Conservation (phyloP, 2,797 vertebrate species). For the Podarcis lilfordi region DNA sequence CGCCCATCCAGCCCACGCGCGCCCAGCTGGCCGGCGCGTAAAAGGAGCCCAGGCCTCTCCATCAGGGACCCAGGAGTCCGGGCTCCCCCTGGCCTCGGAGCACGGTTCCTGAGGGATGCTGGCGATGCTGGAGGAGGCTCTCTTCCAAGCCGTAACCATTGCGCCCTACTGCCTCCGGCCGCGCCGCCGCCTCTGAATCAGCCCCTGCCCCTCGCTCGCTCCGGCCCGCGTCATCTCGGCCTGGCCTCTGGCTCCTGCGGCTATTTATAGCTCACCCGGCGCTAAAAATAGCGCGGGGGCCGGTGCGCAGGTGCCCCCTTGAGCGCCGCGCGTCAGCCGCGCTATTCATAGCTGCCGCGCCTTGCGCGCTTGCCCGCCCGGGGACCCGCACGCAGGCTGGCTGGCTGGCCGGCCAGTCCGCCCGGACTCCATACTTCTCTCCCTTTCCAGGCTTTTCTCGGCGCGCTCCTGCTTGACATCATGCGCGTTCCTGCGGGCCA, state of each 20-base stretch:
- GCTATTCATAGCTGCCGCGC: slow-evolving; percentile 31
- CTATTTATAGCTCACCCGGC: not conserved
- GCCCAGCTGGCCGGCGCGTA: too few relatives aligned
- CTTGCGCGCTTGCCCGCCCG: not conserved
- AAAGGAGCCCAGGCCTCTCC: too few relatives aligned
- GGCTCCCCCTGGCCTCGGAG: too few relatives aligned
- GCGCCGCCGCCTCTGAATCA: slow-evolving; percentile 2
- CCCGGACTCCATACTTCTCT: not conserved
- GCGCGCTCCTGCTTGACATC: not conserved
- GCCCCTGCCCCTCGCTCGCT: not conserved
- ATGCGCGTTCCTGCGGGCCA: not conserved
- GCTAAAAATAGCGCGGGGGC: slow-evolving; percentile 19
- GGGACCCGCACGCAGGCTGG: not conserved
- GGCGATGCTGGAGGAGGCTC: too few relatives aligned
- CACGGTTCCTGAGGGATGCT: too few relatives aligned
- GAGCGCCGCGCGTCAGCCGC: slow-evolving; percentile 23
- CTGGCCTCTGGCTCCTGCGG: not conserved
- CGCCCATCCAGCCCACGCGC: too few relatives aligned
- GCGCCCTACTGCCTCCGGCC: too few relatives aligned
- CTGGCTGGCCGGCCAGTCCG: not conserved
- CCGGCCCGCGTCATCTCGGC: slow-evolving; percentile 21
- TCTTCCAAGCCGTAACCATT: too few relatives aligned
- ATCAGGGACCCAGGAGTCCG: too few relatives aligned
- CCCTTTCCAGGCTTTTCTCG: not conserved
- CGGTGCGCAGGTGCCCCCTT: not conserved